Conservation (phyloP, 1,140 invertebrate genomes). For the Zaprionus taronus region DNA sequence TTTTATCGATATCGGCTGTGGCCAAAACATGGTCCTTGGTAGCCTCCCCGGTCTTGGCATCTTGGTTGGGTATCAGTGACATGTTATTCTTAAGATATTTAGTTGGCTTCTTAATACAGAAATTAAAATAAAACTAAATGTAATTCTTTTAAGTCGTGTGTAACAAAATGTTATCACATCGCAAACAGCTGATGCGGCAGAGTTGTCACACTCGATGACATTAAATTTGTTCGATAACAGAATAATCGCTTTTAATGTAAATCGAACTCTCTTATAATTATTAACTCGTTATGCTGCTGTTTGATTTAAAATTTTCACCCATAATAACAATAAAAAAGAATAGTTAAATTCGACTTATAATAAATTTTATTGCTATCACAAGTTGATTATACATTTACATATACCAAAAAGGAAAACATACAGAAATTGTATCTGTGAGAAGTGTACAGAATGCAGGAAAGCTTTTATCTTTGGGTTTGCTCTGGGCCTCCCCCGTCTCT, state of each 20-base stretch:
- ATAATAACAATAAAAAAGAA: too few species aligned
- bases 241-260: neutral
- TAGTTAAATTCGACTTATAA: slow-evolving; percentile 30
- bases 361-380: slow-evolving; percentile 80
- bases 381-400: slow-evolving; percentile 70
- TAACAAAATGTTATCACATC: slow-evolving; percentile 70
- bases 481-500: neutral
- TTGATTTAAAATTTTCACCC: too few species aligned
- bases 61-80: slow-evolving; percentile 53
- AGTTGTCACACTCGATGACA: slow-evolving; percentile 22
- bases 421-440: slow-evolving; percentile 46
- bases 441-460: slow-evolving; percentile 29
- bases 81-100: slow-evolving; percentile 37
- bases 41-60: slow-evolving; percentile 2
- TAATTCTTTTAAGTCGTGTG: slow-evolving; percentile 19
- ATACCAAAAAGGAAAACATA: slow-evolving; percentile 61
- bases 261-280: neutral
- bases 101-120: slow-evolving; percentile 45
- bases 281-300: neutral
- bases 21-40: slow-evolving; percentile 77
- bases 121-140: slow-evolving; percentile 27
- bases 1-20: slow-evolving; percentile 85
- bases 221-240: slow-evolving; percentile 21
- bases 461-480: slow-evolving; percentile 59
- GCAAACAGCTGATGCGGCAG: slow-evolving; percentile 60